Percentiles rank a stretch among this genome's conserved stretches.
These are phyloP conservation scores for Lycophotia porphyrea DNA, from an alignment of 2,888 invertebrate genomes.

Conservation along the genomic window DNA sequence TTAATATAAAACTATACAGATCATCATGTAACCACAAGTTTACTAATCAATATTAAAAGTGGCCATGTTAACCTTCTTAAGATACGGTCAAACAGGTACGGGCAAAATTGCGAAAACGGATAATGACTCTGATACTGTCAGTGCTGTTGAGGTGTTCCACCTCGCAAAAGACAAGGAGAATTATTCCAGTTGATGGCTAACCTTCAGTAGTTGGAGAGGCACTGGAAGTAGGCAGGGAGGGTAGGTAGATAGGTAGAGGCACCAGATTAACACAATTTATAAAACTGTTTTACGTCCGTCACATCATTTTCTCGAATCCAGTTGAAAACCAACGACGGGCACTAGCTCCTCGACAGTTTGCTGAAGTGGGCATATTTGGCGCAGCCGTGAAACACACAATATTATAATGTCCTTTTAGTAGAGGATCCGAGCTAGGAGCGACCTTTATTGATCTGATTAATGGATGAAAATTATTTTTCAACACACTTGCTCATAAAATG, in stretches of 20 bases:
- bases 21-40: not conserved
- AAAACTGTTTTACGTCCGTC: not conserved
- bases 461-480: no score
- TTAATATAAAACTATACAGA: not conserved
- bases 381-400: not conserved
- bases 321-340: not conserved
- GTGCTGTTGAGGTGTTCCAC: not conserved
- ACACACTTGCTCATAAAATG: no score
- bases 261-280: not conserved
- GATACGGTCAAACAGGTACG: not conserved
- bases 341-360: not conserved
- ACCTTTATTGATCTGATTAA: no score
- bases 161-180: not conserved
- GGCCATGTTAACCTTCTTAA: not conserved
- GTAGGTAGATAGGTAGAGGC: not conserved
- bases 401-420: no score
- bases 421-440: no score
- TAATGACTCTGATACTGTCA: no score
- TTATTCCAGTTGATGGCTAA: not conserved
- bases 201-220: not conserved
- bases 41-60: not conserved
- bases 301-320: not conserved
- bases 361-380: not conserved
- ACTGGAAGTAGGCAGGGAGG: not conserved
- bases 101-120: not conserved